These are phyloP conservation scores for Puntigrus tetrazona DNA, from an alignment of 2,113 vertebrate genomes.

Conservation along the genomic window DNA sequence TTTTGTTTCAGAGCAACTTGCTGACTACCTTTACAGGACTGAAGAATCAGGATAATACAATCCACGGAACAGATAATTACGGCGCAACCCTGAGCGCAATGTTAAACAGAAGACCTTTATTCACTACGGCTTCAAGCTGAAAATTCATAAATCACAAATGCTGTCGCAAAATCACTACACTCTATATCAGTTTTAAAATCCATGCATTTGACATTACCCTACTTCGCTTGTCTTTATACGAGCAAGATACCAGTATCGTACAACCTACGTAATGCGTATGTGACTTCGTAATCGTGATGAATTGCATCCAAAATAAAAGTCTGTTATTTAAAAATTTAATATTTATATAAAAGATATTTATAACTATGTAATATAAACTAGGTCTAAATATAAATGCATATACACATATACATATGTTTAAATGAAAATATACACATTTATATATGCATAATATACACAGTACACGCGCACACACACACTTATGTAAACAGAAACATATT, in stretches of 20 bases:
- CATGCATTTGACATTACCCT: not conserved
- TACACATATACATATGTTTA: too few species aligned
- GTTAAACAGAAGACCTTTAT: conserved; percentile 32
- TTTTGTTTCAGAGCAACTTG: conserved; percentile 20
- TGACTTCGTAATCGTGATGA: too few species aligned
- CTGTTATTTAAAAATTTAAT: too few species aligned
- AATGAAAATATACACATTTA: too few species aligned
- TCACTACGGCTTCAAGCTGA: not conserved
- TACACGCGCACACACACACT: too few species aligned
- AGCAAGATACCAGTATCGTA: not conserved
- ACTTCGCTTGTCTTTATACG: not conserved
- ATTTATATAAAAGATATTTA: too few species aligned
- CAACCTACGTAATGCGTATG: not conserved
- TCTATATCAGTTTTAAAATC: not conserved
- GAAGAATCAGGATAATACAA: conserved; percentile 25
- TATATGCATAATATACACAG: too few species aligned
- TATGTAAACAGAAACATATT: too few species aligned
- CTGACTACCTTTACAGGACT: conserved; percentile 23
- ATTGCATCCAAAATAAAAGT: too few species aligned
- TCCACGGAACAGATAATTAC: conserved; percentile 23
- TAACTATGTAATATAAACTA: too few species aligned
- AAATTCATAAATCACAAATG: conserved; percentile 15
- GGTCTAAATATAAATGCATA: too few species aligned
- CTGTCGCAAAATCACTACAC: not conserved
- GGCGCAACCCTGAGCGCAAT: conserved; percentile 8